Base-by-base conservation (phyloP, 2,888 invertebrate species). In the Aphodius sticticus region DNA sequence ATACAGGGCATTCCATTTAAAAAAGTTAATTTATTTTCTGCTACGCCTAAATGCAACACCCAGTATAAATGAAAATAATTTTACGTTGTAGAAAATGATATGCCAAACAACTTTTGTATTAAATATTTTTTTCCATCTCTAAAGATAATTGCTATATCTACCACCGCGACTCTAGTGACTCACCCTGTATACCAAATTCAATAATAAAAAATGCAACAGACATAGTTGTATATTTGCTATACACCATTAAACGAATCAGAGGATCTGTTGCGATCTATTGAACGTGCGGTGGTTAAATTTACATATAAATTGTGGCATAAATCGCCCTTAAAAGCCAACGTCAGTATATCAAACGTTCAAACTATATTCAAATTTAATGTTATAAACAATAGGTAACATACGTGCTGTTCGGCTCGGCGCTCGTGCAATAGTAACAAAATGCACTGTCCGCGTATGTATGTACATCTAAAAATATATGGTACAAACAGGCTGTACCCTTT, bases 261-360 rank as follows among this genome's bases (percentile, higher is more conserved):
- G 53, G 53, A 53, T 53, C 7, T 53, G 53, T 53, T 53, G 53
- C 9, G 53, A 53, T 53, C 53, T 53, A 53, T 53, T 53, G 53
- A 53, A 53, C 53, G 53, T 53, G 53, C 53, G 53, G 53, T 53
- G 53, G 53, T 53, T 53, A 53, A 53, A 78, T 80, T 80, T 78
- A 69, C 80, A 80, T 80, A 78, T 78, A 80, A 80, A 80, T 77
- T 76, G 80, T 38, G 75, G 36, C 76, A 78, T 78, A 80, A 80
- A 78, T 78, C 77, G 71, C 76, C 70, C 76, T 70, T 38, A 76
- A 76, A 78, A 78, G 72, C 78, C 76, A 70, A 80, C 76, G 76
- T 69, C 78, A 78, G 74, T 79, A 76, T 69, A 80, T 78, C 77
- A 80, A 78, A 77, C 36, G 76, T 71, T 79, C 79, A 79, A 76